Evolutionary conservation across 2,113 vertebrate genomes (phyloP).

Genomic region (Phalacrocorax pelagicus): DNA sequence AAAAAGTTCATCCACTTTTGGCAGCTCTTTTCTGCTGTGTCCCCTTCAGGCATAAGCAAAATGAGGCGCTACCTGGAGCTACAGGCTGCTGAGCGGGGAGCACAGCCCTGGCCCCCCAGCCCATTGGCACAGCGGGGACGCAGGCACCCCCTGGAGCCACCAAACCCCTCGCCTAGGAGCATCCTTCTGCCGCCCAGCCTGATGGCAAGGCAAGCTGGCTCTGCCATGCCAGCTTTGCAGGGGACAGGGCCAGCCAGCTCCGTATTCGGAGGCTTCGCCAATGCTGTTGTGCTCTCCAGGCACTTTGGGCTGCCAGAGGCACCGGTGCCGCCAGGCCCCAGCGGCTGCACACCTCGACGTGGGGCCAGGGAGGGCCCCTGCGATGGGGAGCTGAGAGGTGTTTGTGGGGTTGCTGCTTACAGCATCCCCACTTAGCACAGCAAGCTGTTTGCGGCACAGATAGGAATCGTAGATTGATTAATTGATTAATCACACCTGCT

Average conservation of each 20-base stretch:
- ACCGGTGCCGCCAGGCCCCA: fast-evolving
- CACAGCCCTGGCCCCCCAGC: background rate
- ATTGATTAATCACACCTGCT: slow-evolving; percentile 65
- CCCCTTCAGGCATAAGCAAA: background rate
- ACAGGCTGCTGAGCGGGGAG: background rate
- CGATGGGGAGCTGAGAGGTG: fast-evolving
- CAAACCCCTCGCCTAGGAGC: background rate
- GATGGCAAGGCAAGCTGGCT: background rate
- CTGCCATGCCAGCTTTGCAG: background rate
- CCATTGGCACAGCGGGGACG: background rate
- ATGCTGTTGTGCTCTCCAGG: background rate
- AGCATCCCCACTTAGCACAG: background rate
- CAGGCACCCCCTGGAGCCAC: background rate
- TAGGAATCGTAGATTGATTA: slow-evolving; percentile 53
- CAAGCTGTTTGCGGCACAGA: background rate
- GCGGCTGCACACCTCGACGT: fast-evolving
- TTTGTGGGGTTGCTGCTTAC: background rate
- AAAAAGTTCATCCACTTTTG: background rate
- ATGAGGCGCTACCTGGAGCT: background rate
- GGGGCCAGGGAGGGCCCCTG: background rate
- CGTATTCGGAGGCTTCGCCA: fast-evolving
- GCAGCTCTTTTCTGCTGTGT: background rate
- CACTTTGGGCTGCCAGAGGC: background rate
- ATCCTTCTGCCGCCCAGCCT: background rate
- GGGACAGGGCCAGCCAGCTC: background rate